A percentile compares a stretch with the other conserved stretches of the same genome.
Conservation (phyloP, 1,140 invertebrate genomes). For the Platyura marginata region DNA sequence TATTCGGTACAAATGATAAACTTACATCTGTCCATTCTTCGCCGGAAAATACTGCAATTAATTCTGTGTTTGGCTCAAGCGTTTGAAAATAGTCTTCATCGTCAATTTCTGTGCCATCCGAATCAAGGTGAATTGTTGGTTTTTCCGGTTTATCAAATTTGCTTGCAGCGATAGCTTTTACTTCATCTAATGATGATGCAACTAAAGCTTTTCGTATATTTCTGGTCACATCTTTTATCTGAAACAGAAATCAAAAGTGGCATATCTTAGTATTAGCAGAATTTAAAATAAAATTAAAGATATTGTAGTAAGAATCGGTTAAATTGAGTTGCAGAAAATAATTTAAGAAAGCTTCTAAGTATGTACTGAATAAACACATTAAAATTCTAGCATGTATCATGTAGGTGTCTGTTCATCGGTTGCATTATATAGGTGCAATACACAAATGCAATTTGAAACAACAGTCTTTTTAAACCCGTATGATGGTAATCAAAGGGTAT, state of each 20-base stretch:
- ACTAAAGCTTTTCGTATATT: slow-evolving; percentile 64
- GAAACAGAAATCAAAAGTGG: slow-evolving; percentile 1
- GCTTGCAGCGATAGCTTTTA: slow-evolving; percentile 45
- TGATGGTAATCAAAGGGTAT: too few species aligned
- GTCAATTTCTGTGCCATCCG: slow-evolving; percentile 73
- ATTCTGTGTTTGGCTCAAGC: slow-evolving; percentile 56
- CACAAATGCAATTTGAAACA: too few species aligned
- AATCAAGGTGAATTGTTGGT: slow-evolving; percentile 60
- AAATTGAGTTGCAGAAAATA: too few species aligned
- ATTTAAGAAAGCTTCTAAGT: too few species aligned
- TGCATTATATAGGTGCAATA: too few species aligned
- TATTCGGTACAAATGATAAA: slow-evolving; percentile 8
- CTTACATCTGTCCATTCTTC: slow-evolving; percentile 47
- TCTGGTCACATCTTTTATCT: slow-evolving; percentile 40
- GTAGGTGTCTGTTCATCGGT: too few species aligned
- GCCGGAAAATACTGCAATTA: slow-evolving; percentile 56
- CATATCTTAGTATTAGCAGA: too few species aligned
- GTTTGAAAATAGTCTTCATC: slow-evolving; percentile 77
- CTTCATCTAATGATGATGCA: slow-evolving; percentile 52
- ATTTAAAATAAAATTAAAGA: too few species aligned
- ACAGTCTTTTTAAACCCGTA: too few species aligned
- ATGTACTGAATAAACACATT: too few species aligned
- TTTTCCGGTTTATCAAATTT: slow-evolving; percentile 41
- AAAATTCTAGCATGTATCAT: too few species aligned
- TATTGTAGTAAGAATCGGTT: too few species aligned